phyloP scores from a whole-genome alignment of 1,140 invertebrate genomes.

The Druon quercuslanigerum region DNA sequence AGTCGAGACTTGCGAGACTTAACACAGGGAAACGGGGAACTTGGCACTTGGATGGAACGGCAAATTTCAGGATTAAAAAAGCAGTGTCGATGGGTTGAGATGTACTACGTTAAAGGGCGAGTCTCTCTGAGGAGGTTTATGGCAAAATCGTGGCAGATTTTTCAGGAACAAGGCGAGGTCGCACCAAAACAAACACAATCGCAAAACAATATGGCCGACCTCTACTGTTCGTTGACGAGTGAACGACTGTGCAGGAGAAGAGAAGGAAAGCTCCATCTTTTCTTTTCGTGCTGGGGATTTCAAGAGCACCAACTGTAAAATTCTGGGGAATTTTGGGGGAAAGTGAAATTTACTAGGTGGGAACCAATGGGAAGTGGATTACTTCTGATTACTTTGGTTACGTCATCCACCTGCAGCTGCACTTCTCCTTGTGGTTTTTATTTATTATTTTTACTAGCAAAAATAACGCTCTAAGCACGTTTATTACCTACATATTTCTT shows the following conservation, averaged over 20 bases:
- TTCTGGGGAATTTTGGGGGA: too few species aligned
- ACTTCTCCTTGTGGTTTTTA: too few species aligned
- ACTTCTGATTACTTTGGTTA: too few species aligned
- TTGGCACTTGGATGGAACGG: not conserved
- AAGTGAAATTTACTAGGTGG: too few species aligned
- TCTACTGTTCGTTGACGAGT: constrained; percentile 8
- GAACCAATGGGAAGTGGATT: too few species aligned
- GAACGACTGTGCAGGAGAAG: constrained; percentile 9
- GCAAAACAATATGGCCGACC: constrained; percentile 65
- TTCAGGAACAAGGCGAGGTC: constrained; percentile 32
- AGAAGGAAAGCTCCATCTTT: constrained; percentile 14
- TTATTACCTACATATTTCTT: too few species aligned
- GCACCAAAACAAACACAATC: constrained; percentile 69
- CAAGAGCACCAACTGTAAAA: too few species aligned
- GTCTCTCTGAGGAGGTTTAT: not conserved
- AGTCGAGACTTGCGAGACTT: constrained; percentile 42
- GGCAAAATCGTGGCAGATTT: constrained; percentile 39
- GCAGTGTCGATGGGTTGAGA: not conserved
- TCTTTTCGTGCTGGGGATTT: not conserved
- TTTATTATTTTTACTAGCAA: too few species aligned
- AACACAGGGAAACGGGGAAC: constrained; percentile 43
- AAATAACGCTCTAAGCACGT: too few species aligned
- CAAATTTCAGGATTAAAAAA: not conserved
- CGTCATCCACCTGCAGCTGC: too few species aligned
- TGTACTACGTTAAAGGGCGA: not conserved